Evolutionary conservation across 2,113 vertebrate genomes (phyloP).

Genomic region (Typhlomys cinereus): DNA sequence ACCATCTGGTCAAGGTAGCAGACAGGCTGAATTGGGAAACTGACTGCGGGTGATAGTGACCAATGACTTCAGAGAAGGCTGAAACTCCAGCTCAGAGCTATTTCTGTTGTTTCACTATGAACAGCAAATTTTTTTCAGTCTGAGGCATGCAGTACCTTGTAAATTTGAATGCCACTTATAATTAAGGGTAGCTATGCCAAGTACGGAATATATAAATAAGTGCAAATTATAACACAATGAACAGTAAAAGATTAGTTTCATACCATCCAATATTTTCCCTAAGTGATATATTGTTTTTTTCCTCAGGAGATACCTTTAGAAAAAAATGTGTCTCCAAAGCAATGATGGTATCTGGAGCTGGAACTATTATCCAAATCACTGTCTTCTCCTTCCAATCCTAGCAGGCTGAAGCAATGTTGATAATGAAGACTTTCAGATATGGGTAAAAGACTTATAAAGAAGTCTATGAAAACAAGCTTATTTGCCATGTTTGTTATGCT

Average conservation of each 20-base stretch:
- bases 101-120: background rate
- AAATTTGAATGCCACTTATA: constrained; percentile 7
- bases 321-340: constrained; percentile 37
- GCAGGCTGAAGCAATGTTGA: background rate
- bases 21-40: background rate
- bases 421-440: background rate
- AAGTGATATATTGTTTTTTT: constrained; percentile 18
- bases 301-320: background rate
- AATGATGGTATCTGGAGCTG: background rate
- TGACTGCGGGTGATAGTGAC: background rate
- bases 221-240: background rate
- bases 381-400: background rate
- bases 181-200: background rate
- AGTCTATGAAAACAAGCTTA: constrained; percentile 27
- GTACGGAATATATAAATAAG: background rate
- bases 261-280: background rate
- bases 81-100: background rate
- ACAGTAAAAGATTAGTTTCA: background rate
- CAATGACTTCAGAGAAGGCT: background rate
- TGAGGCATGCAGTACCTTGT: background rate
- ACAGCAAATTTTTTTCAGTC: background rate
- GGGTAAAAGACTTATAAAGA: constrained; percentile 20
- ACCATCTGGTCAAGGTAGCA: background rate
- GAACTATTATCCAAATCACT: constrained; percentile 9
- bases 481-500: constrained; percentile 33